A percentile compares a stretch with the other conserved stretches of the same genome.
phyloP scores from a whole-genome alignment of 2,113 vertebrate species.

The Seriola aureovittata region DNA sequence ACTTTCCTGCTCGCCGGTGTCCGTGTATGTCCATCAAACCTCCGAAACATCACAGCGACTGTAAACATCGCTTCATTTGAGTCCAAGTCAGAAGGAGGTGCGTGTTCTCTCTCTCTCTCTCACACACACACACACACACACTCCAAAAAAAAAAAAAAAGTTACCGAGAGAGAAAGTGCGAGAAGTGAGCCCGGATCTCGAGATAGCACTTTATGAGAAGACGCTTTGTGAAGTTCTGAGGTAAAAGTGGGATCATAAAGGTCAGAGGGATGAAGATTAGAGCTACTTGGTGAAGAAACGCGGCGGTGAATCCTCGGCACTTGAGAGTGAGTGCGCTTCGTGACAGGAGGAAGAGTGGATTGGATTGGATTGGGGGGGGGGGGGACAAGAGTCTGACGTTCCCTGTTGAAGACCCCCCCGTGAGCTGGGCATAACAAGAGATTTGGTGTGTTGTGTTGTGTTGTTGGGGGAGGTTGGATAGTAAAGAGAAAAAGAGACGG shows the following conservation, averaged over 20 bases:
- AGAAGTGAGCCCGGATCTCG: slow-evolving; percentile 44
- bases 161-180: slow-evolving; percentile 40
- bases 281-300: slow-evolving; percentile 56
- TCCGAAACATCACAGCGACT: slow-evolving; percentile 40
- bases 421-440: slow-evolving; percentile 85
- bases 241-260: slow-evolving; percentile 47
- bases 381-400: slow-evolving; percentile 61
- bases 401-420: slow-evolving; percentile 81
- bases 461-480: slow-evolving; percentile 80
- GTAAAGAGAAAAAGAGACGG: slow-evolving; percentile 84
- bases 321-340: slow-evolving; percentile 52
- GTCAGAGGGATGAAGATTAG: slow-evolving; percentile 65
- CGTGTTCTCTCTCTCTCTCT: slow-evolving; percentile 13
- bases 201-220: slow-evolving; percentile 37
- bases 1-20: not conserved
- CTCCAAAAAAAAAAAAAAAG: slow-evolving; percentile 25
- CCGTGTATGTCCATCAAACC: slow-evolving; percentile 12
- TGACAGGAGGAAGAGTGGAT: slow-evolving; percentile 50
- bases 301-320: slow-evolving; percentile 68
- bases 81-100: slow-evolving; percentile 43
- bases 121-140: not conserved
- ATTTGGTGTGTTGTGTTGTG: slow-evolving; percentile 68
- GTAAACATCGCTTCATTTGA: slow-evolving; percentile 51
- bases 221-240: slow-evolving; percentile 44
- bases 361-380: not conserved